Evolutionary conservation across 2,113 vertebrate species (phyloP).

Genomic region (Amazona guildingii): DNA sequence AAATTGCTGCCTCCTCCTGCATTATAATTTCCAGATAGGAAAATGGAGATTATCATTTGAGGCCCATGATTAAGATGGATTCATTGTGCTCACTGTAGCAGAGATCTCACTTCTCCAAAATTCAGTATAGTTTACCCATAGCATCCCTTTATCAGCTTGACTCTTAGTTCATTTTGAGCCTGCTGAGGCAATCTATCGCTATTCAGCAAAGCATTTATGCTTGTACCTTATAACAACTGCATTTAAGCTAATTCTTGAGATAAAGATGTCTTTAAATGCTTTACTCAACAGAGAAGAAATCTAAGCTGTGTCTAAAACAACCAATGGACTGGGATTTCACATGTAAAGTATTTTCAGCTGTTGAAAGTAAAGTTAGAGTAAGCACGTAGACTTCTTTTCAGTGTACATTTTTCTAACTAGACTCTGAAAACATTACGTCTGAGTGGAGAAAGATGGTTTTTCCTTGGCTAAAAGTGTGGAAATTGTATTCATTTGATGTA

Average conservation of each 20-base stretch:
- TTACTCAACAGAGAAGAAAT: not conserved
- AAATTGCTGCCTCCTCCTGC: not conserved
- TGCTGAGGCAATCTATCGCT: not conserved
- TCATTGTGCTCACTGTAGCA: too few species aligned
- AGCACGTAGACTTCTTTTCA: not conserved
- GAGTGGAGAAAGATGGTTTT: not conserved
- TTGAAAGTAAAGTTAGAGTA: not conserved
- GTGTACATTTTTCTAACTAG: not conserved
- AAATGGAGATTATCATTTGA: not conserved
- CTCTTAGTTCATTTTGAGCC: not conserved
- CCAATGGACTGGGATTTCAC: not conserved
- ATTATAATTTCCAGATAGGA: not conserved
- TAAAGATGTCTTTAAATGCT: not conserved
- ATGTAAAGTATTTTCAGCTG: not conserved
- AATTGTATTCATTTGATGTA: not conserved
- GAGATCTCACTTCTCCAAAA: not conserved
- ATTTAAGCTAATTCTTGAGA: not conserved
- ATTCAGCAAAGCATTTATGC: not conserved
- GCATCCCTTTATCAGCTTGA: not conserved
- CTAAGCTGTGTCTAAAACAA: not conserved
- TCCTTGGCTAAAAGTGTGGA: not conserved
- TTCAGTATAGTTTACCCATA: not conserved
- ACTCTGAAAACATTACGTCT: not conserved
- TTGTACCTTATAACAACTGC: not conserved
- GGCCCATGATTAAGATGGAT: not conserved